Evolutionary conservation across 2,113 vertebrate species (phyloP).

Genomic region (Dolichallabes microphthalmus): DNA sequence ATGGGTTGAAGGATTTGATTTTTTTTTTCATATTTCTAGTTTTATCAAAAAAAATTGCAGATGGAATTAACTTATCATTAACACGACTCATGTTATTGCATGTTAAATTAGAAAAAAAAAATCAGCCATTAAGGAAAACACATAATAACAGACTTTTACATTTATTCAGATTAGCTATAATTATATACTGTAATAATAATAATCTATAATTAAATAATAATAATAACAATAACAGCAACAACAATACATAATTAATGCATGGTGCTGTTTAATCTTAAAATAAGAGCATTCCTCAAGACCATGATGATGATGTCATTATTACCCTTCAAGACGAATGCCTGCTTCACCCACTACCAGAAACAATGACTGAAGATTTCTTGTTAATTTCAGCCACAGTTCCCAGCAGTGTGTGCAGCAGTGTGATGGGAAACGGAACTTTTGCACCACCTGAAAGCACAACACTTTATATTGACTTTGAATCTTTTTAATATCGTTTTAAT

Average conservation of each 20-base stretch:
- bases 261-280: background rate
- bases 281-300: background rate
- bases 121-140: background rate
- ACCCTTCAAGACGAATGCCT: constrained; percentile 37
- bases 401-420: constrained; percentile 67
- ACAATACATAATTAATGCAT: background rate
- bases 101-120: background rate
- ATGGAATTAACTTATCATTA: background rate
- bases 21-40: too few species aligned
- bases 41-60: background rate
- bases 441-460: constrained; percentile 43
- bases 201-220: background rate
- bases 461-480: background rate
- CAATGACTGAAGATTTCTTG: constrained; percentile 78
- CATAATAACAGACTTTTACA: background rate
- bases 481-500: background rate
- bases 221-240: background rate
- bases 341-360: constrained; percentile 79
- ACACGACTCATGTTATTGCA: background rate
- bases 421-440: background rate
- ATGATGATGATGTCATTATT: background rate
- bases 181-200: background rate
- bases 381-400: constrained; percentile 77
- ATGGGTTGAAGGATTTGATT: background rate
- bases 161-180: background rate